Evolutionary conservation across 2,888 invertebrate species (phyloP), one percentile per base, ranked within the genome.

Genomic region (Drosophila sordidula): DNA sequence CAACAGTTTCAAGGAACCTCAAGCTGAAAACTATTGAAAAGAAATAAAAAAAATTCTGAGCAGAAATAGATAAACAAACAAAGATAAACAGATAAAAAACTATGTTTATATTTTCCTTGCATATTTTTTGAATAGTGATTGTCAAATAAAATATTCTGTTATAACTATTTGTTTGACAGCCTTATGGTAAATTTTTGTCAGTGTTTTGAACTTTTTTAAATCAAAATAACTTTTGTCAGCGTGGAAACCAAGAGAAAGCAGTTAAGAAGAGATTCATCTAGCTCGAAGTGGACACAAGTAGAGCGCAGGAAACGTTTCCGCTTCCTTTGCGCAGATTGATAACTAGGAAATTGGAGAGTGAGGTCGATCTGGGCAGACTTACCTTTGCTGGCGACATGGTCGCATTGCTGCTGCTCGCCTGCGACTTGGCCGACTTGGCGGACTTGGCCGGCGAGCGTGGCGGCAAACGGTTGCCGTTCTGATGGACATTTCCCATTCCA

Each of bases 371-470:
- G 0, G 6, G 5, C 34, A 32, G 29, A 70, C 75, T 78, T 70
- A 83, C 83, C 86, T 83, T 90, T 18, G 78, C 61, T 71, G 90
- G 88, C 55, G 90, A 84, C 82, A 90, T 78, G 25, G 86, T 90
- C 29, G 90, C 78, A 75, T 78, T 89, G 78, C 83, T 87, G 83
- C 85, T 87, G 73, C 88, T 90, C 42, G 90, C 86, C 54, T 83
- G 81, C 29, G 90, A 87, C 41, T 80, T 80, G 57, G 70, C 50
- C 49, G 90, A 84, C 56, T 86, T 90, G 62, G 68, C 63, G 14
- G 89, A 82, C 45, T 90, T 90, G 52, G 90, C 89, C n/a, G 90
- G 90, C 4, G 90, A 90, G 14, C 90, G 86, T 25, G 90, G 91
- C 6, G 90, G 90, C 75, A 90, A 70, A 45, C 82, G 73, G 68